Evolutionary conservation across 2,797 vertebrate genomes (phyloP).

Genomic region (Pipistrellus kuhlii): DNA sequence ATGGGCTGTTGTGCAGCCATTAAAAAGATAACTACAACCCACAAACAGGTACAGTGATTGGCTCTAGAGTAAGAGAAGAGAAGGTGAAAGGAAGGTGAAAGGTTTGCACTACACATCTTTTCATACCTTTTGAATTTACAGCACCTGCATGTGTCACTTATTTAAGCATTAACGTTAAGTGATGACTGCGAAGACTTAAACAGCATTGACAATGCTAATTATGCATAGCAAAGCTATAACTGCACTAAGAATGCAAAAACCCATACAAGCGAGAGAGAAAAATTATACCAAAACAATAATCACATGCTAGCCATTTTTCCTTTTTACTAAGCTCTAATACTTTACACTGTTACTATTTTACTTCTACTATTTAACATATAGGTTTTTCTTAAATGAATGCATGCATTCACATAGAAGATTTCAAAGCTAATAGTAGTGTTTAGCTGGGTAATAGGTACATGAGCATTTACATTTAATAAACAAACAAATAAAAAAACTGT

Average conservation of each 20-base stretch:
- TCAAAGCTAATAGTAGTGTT: background rate
- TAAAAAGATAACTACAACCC: background rate
- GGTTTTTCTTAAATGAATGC: background rate
- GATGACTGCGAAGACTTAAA: background rate
- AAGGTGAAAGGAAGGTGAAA: background rate
- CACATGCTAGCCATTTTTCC: background rate
- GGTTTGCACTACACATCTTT: background rate
- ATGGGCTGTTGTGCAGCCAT: background rate
- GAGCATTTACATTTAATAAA: background rate
- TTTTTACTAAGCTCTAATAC: background rate
- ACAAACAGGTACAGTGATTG: background rate
- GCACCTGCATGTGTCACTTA: background rate
- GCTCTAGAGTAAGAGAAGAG: background rate
- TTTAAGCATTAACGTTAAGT: background rate
- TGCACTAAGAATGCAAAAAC: conserved; percentile 15
- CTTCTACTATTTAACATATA: background rate
- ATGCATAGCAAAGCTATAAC: background rate
- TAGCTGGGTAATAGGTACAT: background rate
- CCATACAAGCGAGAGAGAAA: background rate
- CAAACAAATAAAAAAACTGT: background rate
- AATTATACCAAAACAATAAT: background rate
- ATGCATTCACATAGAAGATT: background rate
- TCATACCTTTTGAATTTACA: background rate
- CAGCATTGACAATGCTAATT: background rate
- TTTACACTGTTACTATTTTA: background rate